Evolutionary conservation across 2,797 vertebrate genomes (phyloP), one percentile per base, ranked within the genome.

Genomic region (Danio albolineatus): DNA sequence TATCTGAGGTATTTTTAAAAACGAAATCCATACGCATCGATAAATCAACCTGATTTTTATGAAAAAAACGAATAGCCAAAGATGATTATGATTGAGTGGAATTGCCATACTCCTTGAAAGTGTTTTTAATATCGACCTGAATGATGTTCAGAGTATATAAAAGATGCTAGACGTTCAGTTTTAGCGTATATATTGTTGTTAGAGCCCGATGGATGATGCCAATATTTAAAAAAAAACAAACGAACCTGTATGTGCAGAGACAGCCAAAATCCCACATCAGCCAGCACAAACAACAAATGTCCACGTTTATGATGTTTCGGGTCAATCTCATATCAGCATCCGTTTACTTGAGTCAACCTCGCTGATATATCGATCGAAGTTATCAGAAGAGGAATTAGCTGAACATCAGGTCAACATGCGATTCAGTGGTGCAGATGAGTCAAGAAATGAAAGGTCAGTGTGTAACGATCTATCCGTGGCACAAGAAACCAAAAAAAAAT

Each of bases 231-330:
- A 28, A 51, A 19, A 71, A 39, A 28, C 28, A 28, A 28, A 28
- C 28, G 28, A 28, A 36, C 67, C 59, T 82, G 44, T 67, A 84
- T 51, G 80, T 86, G 78, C 85, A 80, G 46, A 73, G 83, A 80
- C 83, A 84, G 89, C 89, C 88, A 91, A 90, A 91, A 86, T 82
- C 10, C 53, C 56, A 36, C 56, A 48, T 70, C 53, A 60, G 28
- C 64, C 64, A 71, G 21, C 70, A 46, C 74, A 44, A 38, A 49
- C 51, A 38, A 76, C 49, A 67, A 21, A 60, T 56, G 64, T 77
- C 81, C 79, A 69, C 71, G 83, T 76, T 44, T 28, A 14, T 76
- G 61, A 17, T 49, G 12, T 46, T 46, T 70, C 48, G 62, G 69
- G 21, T 17, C 51, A 76, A 57, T 48, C 57, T 38, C 17, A 57